Evolutionary conservation across 2,113 vertebrate species (phyloP).

Genomic region (Pardalotus punctatus): DNA sequence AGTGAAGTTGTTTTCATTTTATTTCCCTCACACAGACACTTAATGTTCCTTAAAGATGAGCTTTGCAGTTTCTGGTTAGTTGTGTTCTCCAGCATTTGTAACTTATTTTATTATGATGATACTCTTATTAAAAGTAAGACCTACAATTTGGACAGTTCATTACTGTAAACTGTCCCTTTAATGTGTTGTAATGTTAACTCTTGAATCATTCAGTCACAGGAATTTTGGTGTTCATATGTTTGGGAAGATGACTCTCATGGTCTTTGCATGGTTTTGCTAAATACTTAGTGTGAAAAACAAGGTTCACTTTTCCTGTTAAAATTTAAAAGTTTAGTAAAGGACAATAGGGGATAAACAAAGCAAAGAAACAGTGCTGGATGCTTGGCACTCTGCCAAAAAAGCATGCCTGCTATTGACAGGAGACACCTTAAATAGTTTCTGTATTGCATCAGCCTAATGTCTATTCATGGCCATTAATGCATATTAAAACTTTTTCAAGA

Average conservation of each 20-base stretch:
- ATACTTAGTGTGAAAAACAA: no score
- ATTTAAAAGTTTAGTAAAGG: no score
- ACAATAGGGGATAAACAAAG: no score
- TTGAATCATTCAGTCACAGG: not conserved
- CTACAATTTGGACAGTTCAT: not conserved
- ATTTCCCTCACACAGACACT: no score
- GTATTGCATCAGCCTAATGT: no score
- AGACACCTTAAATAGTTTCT: no score
- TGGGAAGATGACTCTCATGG: not conserved
- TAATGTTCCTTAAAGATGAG: not conserved
- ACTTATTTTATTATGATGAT: not conserved
- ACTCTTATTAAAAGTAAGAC: not conserved
- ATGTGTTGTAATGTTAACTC: not conserved
- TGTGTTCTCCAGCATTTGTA: not conserved
- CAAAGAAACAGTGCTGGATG: no score
- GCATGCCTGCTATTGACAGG: no score
- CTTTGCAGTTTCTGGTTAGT: not conserved
- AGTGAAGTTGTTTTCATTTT: not conserved
- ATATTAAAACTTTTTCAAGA: no score
- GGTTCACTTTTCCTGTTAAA: no score
- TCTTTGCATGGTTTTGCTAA: not conserved
- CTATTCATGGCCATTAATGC: no score
- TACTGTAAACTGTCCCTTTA: not conserved
- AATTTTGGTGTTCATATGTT: not conserved
- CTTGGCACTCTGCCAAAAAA: no score